Conservation (phyloP, 2,113 vertebrate species). For the Dermatemys mawii region DNA sequence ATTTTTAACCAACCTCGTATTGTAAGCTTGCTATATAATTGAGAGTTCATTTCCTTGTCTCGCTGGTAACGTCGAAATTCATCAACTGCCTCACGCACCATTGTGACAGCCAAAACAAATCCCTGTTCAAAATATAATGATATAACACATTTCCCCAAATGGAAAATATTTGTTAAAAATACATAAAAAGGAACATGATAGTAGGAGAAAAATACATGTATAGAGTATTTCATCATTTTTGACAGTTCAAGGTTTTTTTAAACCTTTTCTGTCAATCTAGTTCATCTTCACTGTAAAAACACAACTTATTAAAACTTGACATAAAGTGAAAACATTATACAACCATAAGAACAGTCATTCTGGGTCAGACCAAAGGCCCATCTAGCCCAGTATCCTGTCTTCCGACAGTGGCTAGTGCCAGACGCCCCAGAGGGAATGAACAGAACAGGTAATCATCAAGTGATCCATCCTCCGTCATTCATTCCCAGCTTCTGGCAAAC, state of each 20-base stretch:
- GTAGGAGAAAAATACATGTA: not conserved
- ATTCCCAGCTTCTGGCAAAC: no score
- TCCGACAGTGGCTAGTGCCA: no score
- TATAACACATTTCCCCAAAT: conserved; percentile 16
- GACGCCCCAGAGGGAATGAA: no score
- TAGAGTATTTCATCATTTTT: not conserved
- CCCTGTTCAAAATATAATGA: conserved; percentile 81
- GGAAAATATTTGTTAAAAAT: not conserved
- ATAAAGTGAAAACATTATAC: not conserved
- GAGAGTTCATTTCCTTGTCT: conserved; percentile 99
- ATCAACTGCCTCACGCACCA: conserved; percentile 92
- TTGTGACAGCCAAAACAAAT: conserved; percentile 94
- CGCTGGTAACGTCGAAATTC: conserved; percentile 92
- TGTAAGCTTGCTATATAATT: conserved; percentile 96
- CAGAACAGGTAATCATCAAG: no score
- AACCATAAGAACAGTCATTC: not conserved
- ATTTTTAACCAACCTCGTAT: conserved; percentile 85
- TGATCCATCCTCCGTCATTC: no score
- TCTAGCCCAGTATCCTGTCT: no score
- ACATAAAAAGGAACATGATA: not conserved
- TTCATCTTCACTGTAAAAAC: not conserved
- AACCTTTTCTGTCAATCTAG: not conserved
- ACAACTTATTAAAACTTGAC: not conserved
- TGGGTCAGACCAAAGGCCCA: no score
- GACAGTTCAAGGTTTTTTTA: not conserved